Evolutionary conservation across 2,113 vertebrate genomes (phyloP).

Genomic region (Brevimyrus niger): DNA sequence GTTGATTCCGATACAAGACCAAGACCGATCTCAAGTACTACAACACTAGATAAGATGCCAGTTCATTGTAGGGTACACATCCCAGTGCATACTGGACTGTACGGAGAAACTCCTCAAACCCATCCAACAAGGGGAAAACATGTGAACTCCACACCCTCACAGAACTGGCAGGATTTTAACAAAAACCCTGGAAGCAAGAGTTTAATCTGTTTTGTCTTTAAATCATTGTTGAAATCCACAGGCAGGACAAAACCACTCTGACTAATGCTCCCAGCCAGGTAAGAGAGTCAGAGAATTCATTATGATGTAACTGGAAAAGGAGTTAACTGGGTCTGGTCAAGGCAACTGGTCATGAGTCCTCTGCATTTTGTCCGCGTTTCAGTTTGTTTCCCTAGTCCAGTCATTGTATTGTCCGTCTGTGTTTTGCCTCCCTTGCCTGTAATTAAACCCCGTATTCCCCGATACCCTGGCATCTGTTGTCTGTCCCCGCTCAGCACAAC

Average conservation of each 20-base stretch:
- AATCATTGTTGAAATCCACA: background rate
- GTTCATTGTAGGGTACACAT: background rate
- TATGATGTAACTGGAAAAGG: background rate
- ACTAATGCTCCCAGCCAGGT: background rate
- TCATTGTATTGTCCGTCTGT: too few relatives aligned
- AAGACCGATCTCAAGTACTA: too few relatives aligned
- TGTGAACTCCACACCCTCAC: background rate
- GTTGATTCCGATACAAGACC: too few relatives aligned
- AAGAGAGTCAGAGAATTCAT: background rate
- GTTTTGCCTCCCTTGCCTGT: too few relatives aligned
- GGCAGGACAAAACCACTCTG: background rate
- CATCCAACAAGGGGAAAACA: background rate
- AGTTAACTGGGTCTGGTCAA: background rate
- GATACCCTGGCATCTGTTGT: too few relatives aligned
- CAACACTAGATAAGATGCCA: background rate
- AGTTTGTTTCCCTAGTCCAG: too few relatives aligned
- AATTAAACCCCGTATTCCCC: too few relatives aligned
- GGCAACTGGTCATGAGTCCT: background rate
- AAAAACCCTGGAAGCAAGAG: background rate
- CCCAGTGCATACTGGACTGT: background rate
- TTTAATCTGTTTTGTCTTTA: background rate
- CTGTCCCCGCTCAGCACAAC: too few relatives aligned
- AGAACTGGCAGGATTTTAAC: background rate
- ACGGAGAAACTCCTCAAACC: background rate
- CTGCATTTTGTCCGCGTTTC: too few relatives aligned